These are phyloP conservation scores for Lasaia peninsularis DNA, from an alignment of 1,140 invertebrate genomes.

Conservation along the genomic window DNA sequence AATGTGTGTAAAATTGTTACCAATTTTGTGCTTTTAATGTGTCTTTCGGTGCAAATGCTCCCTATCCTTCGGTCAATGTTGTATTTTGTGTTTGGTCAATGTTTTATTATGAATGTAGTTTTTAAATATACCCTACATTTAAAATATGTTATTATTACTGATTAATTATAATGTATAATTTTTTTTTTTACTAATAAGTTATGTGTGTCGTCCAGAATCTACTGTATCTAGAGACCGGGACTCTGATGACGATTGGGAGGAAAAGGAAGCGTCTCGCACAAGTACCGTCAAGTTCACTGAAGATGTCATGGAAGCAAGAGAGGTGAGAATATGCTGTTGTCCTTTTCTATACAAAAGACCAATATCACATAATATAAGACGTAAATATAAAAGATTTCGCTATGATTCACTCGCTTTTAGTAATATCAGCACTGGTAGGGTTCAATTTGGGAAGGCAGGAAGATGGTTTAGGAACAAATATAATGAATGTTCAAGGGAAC, in stretches of 20 bases:
- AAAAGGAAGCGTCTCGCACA: slow-evolving; percentile 87
- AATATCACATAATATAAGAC: slow-evolving; percentile 5
- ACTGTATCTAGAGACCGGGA: slow-evolving; percentile 64
- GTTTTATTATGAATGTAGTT: too few relatives aligned
- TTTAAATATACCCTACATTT: too few relatives aligned
- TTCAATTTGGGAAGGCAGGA: slow-evolving; percentile 33
- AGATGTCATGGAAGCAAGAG: slow-evolving; percentile 85
- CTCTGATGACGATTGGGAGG: slow-evolving; percentile 85
- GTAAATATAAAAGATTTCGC: slow-evolving; percentile 24
- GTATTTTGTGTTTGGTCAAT: too few relatives aligned
- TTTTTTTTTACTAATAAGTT: neutral
- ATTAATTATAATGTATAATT: neutral
- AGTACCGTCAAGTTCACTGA: slow-evolving; percentile 94
- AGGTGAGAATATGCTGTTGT: slow-evolving; percentile 79
- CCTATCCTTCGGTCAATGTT: too few relatives aligned
- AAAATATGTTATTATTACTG: too few relatives aligned
- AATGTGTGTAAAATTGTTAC: too few relatives aligned
- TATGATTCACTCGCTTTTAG: slow-evolving; percentile 32
- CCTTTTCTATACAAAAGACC: slow-evolving; percentile 24
- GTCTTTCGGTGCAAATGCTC: too few relatives aligned
- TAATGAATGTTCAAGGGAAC: slow-evolving; percentile 41
- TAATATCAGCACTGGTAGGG: slow-evolving; percentile 30
- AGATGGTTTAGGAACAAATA: slow-evolving; percentile 45
- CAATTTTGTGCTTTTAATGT: too few relatives aligned
- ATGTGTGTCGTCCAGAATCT: slow-evolving; percentile 18